Percentiles rank a stretch among this genome's conserved stretches.
Conservation (phyloP, 64 coral and sea anemone genomes). For the Montipora sp. region DNA sequence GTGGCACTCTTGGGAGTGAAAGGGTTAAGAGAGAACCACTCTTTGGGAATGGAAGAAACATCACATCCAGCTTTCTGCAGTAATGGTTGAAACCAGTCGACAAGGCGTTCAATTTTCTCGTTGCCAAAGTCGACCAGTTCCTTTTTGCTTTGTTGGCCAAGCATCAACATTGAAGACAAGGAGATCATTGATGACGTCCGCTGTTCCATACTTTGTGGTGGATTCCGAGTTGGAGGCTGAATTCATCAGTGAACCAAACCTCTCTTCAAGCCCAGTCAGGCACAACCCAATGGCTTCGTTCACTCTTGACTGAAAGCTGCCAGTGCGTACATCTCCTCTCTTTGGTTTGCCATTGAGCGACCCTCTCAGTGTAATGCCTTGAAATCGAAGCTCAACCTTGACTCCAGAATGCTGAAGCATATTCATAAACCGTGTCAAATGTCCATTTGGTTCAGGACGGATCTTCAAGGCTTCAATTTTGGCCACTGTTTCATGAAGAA, state of each 20-base stretch:
- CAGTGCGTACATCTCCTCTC: not conserved
- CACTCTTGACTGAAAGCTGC: not conserved
- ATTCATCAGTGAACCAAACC: constrained; percentile 33
- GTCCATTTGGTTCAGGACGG: not conserved
- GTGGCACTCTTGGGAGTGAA: too few species aligned
- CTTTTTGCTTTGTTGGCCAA: constrained; percentile 19
- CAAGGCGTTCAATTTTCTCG: constrained; percentile 31
- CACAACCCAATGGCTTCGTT: constrained; percentile 21
- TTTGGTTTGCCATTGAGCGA: not conserved
- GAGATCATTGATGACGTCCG: not conserved
- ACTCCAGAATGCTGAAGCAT: constrained; percentile 15
- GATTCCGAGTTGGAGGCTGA: constrained; percentile 2
- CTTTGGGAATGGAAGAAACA: constrained; percentile 11
- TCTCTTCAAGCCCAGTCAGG: constrained; percentile 34
- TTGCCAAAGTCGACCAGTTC: constrained; percentile 54
- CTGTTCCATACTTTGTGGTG: not conserved
- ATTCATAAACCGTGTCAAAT: constrained; percentile 15
- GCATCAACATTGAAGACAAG: constrained; percentile 53
- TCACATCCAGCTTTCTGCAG: constrained; percentile 44
- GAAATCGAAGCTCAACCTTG: constrained; percentile 3
- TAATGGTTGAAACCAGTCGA: constrained; percentile 16
- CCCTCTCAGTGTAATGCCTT: constrained; percentile 19
- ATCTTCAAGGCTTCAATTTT: not conserved
- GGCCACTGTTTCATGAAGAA: not conserved
- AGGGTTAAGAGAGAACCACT: constrained; percentile 53